Percentiles rank a stretch among this genome's conserved stretches.
These are phyloP conservation scores for Myrmophylax atrothorax DNA, from an alignment of 2,113 vertebrate species.

Conservation along the genomic window DNA sequence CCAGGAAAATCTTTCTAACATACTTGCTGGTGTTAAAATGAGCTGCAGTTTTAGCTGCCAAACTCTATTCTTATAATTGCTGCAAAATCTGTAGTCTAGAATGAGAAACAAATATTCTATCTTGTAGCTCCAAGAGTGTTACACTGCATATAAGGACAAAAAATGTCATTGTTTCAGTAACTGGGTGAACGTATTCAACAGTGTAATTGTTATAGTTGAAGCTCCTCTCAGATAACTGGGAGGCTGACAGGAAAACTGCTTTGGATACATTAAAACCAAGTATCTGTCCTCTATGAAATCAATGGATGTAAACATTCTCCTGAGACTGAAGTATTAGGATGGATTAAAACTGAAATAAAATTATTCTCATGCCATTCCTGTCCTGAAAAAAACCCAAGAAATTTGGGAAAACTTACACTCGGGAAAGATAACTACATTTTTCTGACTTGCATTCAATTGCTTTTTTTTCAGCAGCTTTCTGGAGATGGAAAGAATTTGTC, in stretches of 20 bases:
- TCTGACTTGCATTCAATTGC: neutral
- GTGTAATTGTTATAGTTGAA: neutral
- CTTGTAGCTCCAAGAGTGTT: neutral
- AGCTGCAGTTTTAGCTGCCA: neutral
- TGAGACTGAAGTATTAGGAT: neutral
- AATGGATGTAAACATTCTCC: neutral
- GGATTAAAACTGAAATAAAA: neutral
- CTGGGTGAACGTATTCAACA: neutral
- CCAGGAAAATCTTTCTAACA: neutral
- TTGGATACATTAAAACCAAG: neutral
- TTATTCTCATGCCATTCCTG: neutral
- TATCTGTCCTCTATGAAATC: neutral
- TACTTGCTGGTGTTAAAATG: neutral
- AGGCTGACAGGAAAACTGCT: neutral
- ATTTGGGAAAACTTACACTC: neutral
- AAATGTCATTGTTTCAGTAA: neutral
- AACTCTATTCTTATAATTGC: neutral
- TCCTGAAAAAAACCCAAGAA: neutral
- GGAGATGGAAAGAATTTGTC: neutral
- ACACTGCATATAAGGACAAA: neutral
- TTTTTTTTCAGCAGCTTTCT: neutral
- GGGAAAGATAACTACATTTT: neutral
- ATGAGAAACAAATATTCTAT: neutral
- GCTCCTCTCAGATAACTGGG: neutral
- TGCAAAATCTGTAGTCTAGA: neutral